These are phyloP conservation scores for Brachyrhaphis roseni DNA, from an alignment of 2,797 vertebrate genomes.

Conservation along the genomic window DNA sequence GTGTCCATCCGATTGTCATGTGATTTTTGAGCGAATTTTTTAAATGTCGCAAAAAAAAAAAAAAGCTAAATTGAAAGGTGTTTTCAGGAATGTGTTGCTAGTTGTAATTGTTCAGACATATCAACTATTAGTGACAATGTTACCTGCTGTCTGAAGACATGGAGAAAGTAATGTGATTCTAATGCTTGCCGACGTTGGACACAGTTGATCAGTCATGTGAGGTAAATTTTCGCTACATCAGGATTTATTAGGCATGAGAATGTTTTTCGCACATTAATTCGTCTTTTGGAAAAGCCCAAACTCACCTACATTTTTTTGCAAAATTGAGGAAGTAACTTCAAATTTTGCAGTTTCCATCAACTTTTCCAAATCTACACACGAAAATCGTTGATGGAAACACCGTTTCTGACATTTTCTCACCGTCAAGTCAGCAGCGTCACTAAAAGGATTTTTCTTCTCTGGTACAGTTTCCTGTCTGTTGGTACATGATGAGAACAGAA, in stretches of 20 bases:
- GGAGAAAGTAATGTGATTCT: neutral
- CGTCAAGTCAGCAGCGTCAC: neutral
- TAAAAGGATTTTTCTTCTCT: neutral
- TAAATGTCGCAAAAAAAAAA: neutral
- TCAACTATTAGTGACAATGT: neutral
- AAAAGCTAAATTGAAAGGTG: neutral
- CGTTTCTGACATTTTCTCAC: neutral
- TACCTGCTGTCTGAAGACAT: neutral
- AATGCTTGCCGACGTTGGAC: neutral
- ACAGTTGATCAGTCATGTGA: neutral
- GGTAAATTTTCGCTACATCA: neutral
- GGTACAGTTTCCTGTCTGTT: neutral
- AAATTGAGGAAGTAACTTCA: neutral
- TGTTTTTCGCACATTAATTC: neutral
- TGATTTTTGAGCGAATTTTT: neutral
- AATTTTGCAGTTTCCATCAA: neutral
- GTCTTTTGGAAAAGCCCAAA: neutral
- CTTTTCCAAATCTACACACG: neutral
- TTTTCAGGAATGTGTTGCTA: neutral
- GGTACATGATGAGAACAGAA: neutral
- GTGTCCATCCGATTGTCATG: neutral
- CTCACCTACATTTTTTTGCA: neutral
- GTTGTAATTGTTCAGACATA: neutral
- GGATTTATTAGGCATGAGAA: neutral
- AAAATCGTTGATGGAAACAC: too few relatives aligned